Evolutionary conservation across 2,888 invertebrate species (phyloP).

Genomic region (Pilophorus perplexus): DNA sequence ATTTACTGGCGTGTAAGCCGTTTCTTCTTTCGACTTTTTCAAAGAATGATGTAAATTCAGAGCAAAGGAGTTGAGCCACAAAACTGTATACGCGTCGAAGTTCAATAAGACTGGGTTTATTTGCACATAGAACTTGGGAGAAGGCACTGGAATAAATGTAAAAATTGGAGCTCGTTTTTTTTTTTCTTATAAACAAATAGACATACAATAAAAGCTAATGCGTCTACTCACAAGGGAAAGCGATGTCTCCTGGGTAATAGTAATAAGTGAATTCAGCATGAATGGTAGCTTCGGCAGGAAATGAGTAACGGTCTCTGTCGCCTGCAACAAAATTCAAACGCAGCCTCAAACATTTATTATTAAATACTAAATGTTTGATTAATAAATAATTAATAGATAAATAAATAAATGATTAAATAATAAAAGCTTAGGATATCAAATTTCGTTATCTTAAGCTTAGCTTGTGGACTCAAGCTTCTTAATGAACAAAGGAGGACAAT

Average conservation of each 20-base stretch:
- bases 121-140: slow-evolving; percentile 87
- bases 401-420: too few species aligned
- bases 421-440: too few species aligned
- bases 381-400: too few species aligned
- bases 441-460: too few species aligned
- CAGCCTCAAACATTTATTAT: too few species aligned
- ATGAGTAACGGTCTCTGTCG: slow-evolving; percentile 44
- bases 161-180: too few species aligned
- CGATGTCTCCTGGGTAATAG: slow-evolving; percentile 89
- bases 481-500: too few species aligned
- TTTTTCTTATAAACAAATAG: too few species aligned
- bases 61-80: slow-evolving; percentile 93
- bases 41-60: slow-evolving; percentile 80
- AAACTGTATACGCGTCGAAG: slow-evolving; percentile 80
- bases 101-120: slow-evolving; percentile 85
- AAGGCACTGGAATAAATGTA: slow-evolving; percentile 77
- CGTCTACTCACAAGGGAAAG: slow-evolving; percentile 76
- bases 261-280: slow-evolving; percentile 95
- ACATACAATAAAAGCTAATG: too few species aligned
- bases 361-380: too few species aligned
- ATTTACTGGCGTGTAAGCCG: slow-evolving; percentile 51
- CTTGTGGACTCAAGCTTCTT: too few species aligned
- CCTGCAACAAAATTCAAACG: slow-evolving; percentile 44
- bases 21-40: slow-evolving; percentile 46
- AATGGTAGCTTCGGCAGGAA: slow-evolving; percentile 78